Evolutionary conservation across 2,113 vertebrate species (phyloP).

Genomic region (Pelvicachromis taeniatus): DNA sequence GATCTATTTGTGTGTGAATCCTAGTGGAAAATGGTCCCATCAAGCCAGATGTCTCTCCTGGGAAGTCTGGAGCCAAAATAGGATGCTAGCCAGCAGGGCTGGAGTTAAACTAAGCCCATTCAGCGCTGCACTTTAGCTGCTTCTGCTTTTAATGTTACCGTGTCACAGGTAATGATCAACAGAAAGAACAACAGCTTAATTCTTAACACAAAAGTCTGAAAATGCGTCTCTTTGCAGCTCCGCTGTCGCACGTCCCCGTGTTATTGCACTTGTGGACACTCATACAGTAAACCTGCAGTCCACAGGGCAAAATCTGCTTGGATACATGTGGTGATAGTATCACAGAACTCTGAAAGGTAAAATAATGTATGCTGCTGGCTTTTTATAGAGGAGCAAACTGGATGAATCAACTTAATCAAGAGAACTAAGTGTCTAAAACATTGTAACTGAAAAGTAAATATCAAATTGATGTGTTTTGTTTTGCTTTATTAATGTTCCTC

Average conservation of each 20-base stretch:
- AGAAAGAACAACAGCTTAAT: neutral
- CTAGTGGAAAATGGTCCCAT: constrained; percentile 55
- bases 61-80: neutral
- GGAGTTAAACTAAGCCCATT: constrained; percentile 23
- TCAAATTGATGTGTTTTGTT: fast-evolving
- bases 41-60: constrained; percentile 45
- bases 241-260: fast-evolving
- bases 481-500: neutral
- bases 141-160: neutral
- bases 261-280: neutral
- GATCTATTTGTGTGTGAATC: constrained; percentile 56
- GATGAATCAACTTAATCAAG: neutral
- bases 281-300: neutral
- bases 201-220: neutral
- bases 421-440: neutral
- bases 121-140: neutral
- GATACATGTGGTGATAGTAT: neutral
- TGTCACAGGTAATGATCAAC: neutral
- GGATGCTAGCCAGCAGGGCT: constrained; percentile 10
- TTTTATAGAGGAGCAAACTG: neutral
- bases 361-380: neutral
- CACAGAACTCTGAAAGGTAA: neutral
- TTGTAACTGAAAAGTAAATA: neutral
- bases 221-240: neutral
- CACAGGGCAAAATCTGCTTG: neutral